phyloP scores from a whole-genome alignment of 37 sponge, comb jelly and placozoan species.

The Hexactinellida sp. region DNA sequence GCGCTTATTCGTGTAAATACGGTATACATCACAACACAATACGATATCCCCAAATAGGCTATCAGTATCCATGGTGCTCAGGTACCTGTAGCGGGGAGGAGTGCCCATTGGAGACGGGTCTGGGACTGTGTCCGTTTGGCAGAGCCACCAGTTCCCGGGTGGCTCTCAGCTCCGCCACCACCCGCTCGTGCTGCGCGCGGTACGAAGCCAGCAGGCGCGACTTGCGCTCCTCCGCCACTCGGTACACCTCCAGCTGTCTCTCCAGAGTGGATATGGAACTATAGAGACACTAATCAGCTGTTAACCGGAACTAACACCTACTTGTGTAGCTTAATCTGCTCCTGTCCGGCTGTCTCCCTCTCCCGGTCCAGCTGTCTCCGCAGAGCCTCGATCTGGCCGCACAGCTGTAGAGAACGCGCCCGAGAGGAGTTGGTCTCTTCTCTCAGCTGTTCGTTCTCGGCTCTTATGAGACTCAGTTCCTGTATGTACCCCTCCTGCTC shows the following conservation, averaged over 20 bases:
- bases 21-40: not conserved
- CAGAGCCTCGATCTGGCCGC: not conserved
- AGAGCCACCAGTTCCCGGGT: not conserved
- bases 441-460: constrained; percentile 12
- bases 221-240: not conserved
- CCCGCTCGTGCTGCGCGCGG: not conserved
- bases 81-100: not conserved
- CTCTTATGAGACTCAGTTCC: not conserved
- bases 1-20: too few species aligned
- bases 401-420: not conserved
- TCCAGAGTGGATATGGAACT: not conserved
- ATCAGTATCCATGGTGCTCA: too few species aligned
- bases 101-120: not conserved
- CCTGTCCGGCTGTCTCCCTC: not conserved
- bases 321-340: not conserved
- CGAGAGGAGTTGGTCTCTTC: not conserved
- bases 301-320: not conserved
- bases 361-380: not conserved
- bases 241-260: not conserved
- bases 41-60: too few species aligned
- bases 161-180: not conserved
- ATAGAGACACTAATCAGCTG: not conserved
- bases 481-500: not conserved
- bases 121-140: not conserved
- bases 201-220: not conserved